phyloP scores from a whole-genome alignment of 2,888 invertebrate genomes.

The Scaptomyza parva region DNA sequence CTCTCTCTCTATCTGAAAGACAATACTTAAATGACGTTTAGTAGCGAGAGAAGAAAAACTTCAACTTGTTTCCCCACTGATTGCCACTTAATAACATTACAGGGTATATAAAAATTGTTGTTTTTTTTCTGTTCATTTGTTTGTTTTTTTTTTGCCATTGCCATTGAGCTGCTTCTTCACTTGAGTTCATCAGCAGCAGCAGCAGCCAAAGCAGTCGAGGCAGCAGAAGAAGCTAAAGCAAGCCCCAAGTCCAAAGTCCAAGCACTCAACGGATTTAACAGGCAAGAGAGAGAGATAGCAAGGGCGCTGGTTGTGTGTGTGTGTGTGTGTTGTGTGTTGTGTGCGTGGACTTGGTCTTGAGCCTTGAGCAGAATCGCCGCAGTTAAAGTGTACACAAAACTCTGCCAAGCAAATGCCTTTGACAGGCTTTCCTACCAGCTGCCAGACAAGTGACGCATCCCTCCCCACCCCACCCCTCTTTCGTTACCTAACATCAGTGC shows the following conservation, averaged over 20 bases:
- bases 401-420: constrained; percentile 51
- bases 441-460: constrained; percentile 4
- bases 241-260: too few species aligned
- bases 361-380: constrained; percentile 26
- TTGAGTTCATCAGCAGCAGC: constrained; percentile 14
- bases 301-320: neutral
- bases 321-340: too few species aligned
- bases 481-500: neutral
- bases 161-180: constrained; percentile 20
- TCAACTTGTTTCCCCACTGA: neutral
- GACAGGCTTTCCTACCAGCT: constrained; percentile 50
- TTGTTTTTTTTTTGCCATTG: constrained; percentile 27
- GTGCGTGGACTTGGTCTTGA: constrained; percentile 11
- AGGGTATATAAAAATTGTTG: constrained; percentile 14
- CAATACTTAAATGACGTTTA: too few species aligned
- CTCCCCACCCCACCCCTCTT: neutral
- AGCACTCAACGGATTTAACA: constrained; percentile 42
- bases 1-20: too few species aligned
- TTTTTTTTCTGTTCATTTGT: constrained; percentile 15
- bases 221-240: too few species aligned
- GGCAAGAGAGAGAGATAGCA: constrained; percentile 4
- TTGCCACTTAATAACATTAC: neutral
- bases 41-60: too few species aligned
- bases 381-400: constrained; percentile 34
- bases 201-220: constrained; percentile 15